phyloP scores from a whole-genome alignment of 2,113 vertebrate genomes.

The Dasyurus viverrinus region DNA sequence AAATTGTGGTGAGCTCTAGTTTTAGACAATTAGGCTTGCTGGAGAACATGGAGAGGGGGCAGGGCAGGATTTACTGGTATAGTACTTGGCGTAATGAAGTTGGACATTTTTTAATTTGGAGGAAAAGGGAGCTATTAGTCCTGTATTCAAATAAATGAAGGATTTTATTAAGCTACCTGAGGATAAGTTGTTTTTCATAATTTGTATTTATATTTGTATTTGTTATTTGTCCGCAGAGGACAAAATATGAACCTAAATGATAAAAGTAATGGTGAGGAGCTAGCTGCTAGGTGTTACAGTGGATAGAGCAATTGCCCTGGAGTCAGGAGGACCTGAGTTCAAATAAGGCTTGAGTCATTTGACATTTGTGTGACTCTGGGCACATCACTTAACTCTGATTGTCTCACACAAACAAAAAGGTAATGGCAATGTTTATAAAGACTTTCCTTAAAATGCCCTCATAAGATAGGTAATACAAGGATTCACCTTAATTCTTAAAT shows the following conservation, averaged over 20 bases:
- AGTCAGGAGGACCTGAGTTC: too few relatives aligned
- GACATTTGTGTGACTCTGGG: too few relatives aligned
- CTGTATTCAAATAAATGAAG: neutral
- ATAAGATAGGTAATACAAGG: neutral
- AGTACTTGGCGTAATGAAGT: neutral
- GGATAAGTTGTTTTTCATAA: neutral
- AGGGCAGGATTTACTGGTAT: neutral
- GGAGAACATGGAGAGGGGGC: neutral
- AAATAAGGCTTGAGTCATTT: too few relatives aligned
- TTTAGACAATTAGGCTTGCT: neutral
- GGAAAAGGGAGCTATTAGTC: neutral
- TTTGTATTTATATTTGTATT: too few relatives aligned
- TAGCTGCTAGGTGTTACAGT: too few relatives aligned
- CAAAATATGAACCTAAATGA: neutral
- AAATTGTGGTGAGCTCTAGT: neutral
- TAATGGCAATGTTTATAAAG: neutral
- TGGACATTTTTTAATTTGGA: neutral
- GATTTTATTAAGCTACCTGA: neutral
- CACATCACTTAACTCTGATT: too few relatives aligned
- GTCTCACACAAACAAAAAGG: too few relatives aligned
- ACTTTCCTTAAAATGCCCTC: neutral
- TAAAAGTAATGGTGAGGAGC: neutral
- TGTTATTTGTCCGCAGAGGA: neutral
- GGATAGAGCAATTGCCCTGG: too few relatives aligned
- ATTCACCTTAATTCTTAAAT: neutral